A percentile compares a stretch with the other conserved stretches of the same genome.
Conservation (phyloP, 2,888 invertebrate species). For the Psylliodes chrysocephalus region DNA sequence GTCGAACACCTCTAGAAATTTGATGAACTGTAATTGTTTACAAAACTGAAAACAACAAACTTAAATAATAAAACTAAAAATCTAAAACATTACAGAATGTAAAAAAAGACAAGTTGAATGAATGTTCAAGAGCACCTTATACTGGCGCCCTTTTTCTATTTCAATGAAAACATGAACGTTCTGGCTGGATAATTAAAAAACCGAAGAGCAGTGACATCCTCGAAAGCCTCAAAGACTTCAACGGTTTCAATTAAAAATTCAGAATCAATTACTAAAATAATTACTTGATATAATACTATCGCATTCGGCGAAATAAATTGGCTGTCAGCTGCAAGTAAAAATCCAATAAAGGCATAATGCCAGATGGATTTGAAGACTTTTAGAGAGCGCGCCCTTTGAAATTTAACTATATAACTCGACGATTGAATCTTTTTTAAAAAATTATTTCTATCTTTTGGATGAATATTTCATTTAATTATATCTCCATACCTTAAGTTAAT, state of each 20-base stretch:
- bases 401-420: neutral
- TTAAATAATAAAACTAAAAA: no score
- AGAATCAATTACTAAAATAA: slow-evolving; percentile 31
- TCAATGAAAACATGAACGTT: no score
- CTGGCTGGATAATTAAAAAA: neutral
- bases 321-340: slow-evolving; percentile 23
- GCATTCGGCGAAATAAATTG: slow-evolving; percentile 24
- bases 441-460: neutral
- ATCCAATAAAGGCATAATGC: slow-evolving; percentile 14
- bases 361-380: neutral
- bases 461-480: no score
- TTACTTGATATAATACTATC: slow-evolving; percentile 25
- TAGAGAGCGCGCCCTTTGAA: neutral
- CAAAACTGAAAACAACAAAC: no score
- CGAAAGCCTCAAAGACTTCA: neutral
- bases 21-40: no score
- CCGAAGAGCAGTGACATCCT: neutral
- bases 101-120: no score
- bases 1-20: no score
- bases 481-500: no score
- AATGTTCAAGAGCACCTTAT: no score
- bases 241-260: slow-evolving; percentile 25
- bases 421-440: neutral
- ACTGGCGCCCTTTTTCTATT: no score
- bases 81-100: no score